These are phyloP conservation scores for Stenolophus ochropezus DNA, from an alignment of 2,888 invertebrate species.

Conservation along the genomic window DNA sequence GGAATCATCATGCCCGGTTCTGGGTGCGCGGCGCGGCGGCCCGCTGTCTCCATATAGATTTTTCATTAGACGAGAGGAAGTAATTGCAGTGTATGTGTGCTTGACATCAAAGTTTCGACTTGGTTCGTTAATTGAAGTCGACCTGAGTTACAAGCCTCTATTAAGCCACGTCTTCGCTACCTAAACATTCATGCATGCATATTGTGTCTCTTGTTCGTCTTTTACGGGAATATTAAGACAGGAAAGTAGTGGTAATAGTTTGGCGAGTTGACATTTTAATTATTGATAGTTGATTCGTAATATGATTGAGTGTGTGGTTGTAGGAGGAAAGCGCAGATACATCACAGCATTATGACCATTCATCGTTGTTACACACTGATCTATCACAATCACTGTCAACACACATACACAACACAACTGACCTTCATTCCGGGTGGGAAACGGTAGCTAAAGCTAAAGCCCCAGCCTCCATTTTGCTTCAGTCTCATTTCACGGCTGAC, in stretches of 20 bases:
- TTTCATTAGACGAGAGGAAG: neutral
- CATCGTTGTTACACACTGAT: conserved; percentile 48
- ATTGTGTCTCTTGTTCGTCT: neutral
- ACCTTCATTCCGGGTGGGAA: too few relatives aligned
- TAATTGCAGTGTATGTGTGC: neutral
- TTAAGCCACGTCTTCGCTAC: neutral
- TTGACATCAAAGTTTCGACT: neutral
- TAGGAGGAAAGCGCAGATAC: conserved; percentile 8
- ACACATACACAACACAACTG: conserved; percentile 1
- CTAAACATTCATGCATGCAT: neutral
- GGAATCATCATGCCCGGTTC: too few relatives aligned
- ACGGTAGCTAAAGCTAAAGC: too few relatives aligned
- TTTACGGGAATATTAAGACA: neutral
- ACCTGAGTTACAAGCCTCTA: neutral
- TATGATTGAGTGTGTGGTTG: neutral
- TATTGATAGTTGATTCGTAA: conserved; percentile 4
- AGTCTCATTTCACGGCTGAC: conserved; percentile 50
- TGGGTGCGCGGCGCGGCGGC: neutral
- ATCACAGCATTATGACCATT: conserved; percentile 43
- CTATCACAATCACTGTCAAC: conserved; percentile 48
- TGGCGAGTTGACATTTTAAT: conserved; percentile 9
- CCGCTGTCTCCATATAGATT: neutral
- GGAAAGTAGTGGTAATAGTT: neutral
- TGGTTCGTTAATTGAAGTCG: neutral
- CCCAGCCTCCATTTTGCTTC: neutral